Base-by-base conservation (phyloP, 2,888 invertebrate species). In the Orthosia cruda region DNA sequence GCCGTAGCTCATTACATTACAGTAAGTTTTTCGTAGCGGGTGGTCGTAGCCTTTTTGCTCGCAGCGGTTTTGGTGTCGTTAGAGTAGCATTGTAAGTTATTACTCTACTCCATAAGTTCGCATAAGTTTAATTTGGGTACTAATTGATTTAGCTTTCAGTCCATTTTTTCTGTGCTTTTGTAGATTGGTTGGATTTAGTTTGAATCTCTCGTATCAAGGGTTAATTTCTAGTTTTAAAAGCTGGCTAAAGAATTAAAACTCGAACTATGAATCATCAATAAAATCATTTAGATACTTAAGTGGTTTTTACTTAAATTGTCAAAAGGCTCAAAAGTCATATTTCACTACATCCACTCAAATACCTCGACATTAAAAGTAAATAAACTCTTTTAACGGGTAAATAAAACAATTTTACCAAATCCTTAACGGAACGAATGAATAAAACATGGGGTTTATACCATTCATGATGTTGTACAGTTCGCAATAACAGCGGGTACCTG, bases 391-490 rank as follows among this genome's bases (percentile, higher is more conserved):
- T 59, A 76, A 76, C 65, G 52, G 20, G 71, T 63, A 72, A 77
- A 84, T 84, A 86, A 84, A 86, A 80, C 84, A 83, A 80, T 86
- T 86, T 80, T 65, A 84, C 68, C 61, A 81, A 84, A 85, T 77
- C 87, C 81, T 81, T 75, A 69, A 71, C 71, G 63, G 64, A 70
- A 58, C n/a, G 69, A 55, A 66, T 85, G 87, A 85, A 86, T 85
- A 86, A 85, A 84, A 84, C 74, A 85, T 74, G 47, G 52, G 83
- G 54, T 83, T 68, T 84, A 73, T 80, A 80, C 85, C 65, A 66
- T 77, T 81, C 85, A 85, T 82, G 85, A 85, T 82, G 82, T 71
- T 80, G 79, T 75, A 69, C 71, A 63, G 83, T 71, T 78, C 66
- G 69, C 68, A 62, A 83, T 83, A 83, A 82, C 78, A 76, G 71